Base-by-base conservation (phyloP, 2,797 vertebrate species). In the Tokudaia muenninki region DNA sequence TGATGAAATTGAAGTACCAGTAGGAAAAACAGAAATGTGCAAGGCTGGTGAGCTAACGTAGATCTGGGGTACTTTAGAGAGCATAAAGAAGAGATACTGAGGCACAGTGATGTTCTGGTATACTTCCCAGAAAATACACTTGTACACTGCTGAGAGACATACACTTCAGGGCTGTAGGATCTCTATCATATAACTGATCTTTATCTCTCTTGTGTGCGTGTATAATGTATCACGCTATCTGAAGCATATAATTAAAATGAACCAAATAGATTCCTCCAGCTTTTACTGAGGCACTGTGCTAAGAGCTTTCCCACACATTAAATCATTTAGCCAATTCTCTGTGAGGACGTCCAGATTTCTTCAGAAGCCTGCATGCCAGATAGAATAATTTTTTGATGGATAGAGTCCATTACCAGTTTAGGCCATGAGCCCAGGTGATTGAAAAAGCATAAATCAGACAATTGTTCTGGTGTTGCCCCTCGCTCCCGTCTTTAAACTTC, bases 381-480 rank as follows among this genome's bases (percentile, higher is more conserved):
- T 91, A 92, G 96, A 96, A 96, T 95, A 97, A 97, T 97, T 93
- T 97, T 97, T 94, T 98, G 97, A 98, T 98, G 92, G 82, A 97
- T 97, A 86, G 97, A 96, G 81, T 97, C 97, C 92, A 96, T 98
- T 97, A 98, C 95, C 94, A 96, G 94, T 83, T 96, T 97, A 97
- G 95, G 95, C 97, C 84, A 97, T 74, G 93, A 96, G 97, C 94
- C 91, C 96, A 97, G 97, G 96, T 97, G 94, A 96, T 57, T 95
- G 97, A 96, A 94, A 95, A 97, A 77, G 90, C 96, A 98, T 96
- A 94, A 97, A 97, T 97, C 95, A 96, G 92, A 61, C 77, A 79
- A 88, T 96, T 96, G 95, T 96, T 93, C 91, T 88, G 57, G 90
- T 94, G 72, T 89, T 95, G 74, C 84, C 57, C 86, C 80, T 90